These are phyloP conservation scores for Okapia johnstoni DNA, from an alignment of 2,113 vertebrate species.

Conservation along the genomic window DNA sequence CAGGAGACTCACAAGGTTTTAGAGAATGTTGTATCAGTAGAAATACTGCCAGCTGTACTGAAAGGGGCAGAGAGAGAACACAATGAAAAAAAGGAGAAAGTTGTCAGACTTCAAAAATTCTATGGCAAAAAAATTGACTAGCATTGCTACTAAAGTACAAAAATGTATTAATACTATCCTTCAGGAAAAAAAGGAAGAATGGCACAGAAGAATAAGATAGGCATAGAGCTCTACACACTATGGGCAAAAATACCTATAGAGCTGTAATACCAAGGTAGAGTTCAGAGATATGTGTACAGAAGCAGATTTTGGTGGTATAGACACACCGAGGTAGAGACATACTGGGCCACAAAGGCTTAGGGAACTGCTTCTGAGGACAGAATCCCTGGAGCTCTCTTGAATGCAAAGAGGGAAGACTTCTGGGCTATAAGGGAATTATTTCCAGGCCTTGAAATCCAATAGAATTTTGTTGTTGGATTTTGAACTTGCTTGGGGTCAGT, in stretches of 20 bases:
- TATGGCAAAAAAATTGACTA: neutral
- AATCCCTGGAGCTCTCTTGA: neutral
- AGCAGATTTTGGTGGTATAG: neutral
- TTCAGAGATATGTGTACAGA: fast-evolving
- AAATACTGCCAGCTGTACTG: neutral
- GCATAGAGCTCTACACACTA: neutral
- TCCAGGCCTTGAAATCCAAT: neutral
- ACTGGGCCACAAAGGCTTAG: neutral
- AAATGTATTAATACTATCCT: neutral
- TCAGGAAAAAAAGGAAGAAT: neutral
- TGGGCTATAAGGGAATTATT: too few species aligned
- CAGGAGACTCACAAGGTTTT: neutral
- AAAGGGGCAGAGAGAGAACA: neutral
- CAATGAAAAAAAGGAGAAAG: neutral
- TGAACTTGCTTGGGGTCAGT: neutral
- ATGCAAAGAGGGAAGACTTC: neutral
- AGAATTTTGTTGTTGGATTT: neutral
- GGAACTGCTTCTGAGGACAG: neutral
- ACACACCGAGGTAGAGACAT: neutral
- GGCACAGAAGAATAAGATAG: neutral
- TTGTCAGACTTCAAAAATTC: neutral
- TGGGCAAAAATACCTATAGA: neutral
- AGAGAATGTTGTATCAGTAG: neutral
- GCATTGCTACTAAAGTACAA: neutral
- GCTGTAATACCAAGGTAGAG: neutral